phyloP scores from a whole-genome alignment of 92 coral and sea anemone species.

The Palythoa grandiflora region DNA sequence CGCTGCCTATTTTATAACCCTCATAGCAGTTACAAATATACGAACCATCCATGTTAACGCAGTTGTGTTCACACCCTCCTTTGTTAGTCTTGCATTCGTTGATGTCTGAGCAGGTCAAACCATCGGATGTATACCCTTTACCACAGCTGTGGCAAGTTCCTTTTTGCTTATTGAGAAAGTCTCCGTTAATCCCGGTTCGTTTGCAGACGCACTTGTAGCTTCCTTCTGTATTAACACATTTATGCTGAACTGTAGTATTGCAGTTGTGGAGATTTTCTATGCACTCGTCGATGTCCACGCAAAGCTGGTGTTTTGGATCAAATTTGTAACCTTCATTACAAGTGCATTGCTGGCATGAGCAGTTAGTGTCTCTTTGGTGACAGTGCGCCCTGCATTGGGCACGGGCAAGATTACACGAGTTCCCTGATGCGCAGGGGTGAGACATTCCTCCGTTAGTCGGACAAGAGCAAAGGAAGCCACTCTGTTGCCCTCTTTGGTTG shows the following conservation, averaged over 20 bases:
- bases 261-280: constrained; percentile 15
- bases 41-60: constrained; percentile 26
- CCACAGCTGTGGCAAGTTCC: constrained; percentile 32
- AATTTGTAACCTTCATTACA: constrained; percentile 28
- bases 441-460: neutral
- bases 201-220: constrained; percentile 27
- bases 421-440: neutral
- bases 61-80: constrained; percentile 14
- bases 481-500: constrained; percentile 3
- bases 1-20: neutral
- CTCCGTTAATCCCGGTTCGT: constrained; percentile 33
- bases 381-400: constrained; percentile 22
- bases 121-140: constrained; percentile 32
- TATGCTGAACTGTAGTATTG: neutral
- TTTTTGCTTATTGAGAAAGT: neutral
- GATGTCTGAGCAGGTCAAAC: constrained; percentile 35
- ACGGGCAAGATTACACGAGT: neutral
- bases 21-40: constrained; percentile 35
- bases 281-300: constrained; percentile 39
- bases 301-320: neutral
- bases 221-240: constrained; percentile 22
- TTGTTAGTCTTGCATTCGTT: constrained; percentile 34
- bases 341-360: constrained; percentile 38
- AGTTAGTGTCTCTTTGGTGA: neutral
- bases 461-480: constrained; percentile 31